A percentile compares a stretch with the other conserved stretches of the same genome.
Conservation (phyloP, 2,797 vertebrate genomes). For the Potorous gilbertii region DNA sequence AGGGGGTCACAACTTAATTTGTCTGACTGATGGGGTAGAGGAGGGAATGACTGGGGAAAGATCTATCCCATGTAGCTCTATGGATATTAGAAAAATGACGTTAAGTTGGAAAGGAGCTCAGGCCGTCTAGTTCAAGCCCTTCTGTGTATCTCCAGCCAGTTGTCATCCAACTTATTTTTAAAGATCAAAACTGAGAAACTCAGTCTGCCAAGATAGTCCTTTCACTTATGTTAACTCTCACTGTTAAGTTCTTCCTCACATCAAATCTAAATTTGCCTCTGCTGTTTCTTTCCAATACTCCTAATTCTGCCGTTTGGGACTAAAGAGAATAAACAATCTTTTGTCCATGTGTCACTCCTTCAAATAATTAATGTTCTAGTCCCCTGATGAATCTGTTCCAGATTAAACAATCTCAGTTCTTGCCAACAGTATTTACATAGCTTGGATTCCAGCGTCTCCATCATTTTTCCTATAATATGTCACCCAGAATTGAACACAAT, state of each 20-base stretch:
- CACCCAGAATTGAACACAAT: not conserved
- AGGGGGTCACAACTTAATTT: not conserved
- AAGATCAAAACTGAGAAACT: not conserved
- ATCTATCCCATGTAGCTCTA: not conserved
- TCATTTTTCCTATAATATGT: not conserved
- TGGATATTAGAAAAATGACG: not conserved
- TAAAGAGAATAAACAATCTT: not conserved
- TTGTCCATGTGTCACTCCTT: too few species aligned
- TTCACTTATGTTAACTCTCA: not conserved
- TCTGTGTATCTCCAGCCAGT: not conserved
- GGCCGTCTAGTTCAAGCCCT: not conserved
- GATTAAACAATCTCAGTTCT: not conserved
- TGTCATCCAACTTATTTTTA: not conserved
- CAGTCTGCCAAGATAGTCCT: not conserved
- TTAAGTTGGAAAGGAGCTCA: not conserved
- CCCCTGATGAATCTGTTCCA: not conserved
- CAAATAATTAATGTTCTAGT: too few species aligned
- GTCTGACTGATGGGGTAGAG: not conserved
- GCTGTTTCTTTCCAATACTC: not conserved
- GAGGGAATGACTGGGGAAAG: not conserved
- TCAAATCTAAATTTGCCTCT: not conserved
- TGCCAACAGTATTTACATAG: too few species aligned
- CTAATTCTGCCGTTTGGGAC: not conserved
- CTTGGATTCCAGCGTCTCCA: not conserved
- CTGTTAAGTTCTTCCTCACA: not conserved